These are phyloP conservation scores for Enteromius argenteus DNA, from an alignment of 2,797 vertebrate species.

Conservation along the genomic window DNA sequence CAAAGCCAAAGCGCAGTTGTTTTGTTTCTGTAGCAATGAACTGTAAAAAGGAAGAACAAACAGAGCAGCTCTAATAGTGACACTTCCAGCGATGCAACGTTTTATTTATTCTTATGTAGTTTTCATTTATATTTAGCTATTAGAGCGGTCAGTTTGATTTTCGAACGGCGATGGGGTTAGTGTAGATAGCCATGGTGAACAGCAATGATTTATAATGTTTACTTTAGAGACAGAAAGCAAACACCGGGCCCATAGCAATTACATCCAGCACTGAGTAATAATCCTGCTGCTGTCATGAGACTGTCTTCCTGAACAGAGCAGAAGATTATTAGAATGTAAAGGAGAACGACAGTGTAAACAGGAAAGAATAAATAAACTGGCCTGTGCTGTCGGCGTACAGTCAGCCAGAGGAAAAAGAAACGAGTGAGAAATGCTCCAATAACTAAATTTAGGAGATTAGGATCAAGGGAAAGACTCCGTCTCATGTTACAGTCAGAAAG, in stretches of 20 bases:
- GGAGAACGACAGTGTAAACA: slow-evolving; percentile 53
- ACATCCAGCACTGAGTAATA: slow-evolving; percentile 60
- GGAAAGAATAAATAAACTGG: slow-evolving; percentile 60
- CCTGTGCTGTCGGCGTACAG: slow-evolving; percentile 11
- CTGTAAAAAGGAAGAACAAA: neutral
- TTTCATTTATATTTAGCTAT: slow-evolving; percentile 48
- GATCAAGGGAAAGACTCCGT: slow-evolving; percentile 53
- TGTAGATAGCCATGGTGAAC: slow-evolving; percentile 32
- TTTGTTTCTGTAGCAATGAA: neutral
- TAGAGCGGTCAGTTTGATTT: slow-evolving; percentile 52
- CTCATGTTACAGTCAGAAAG: slow-evolving; percentile 54
- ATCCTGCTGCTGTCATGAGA: slow-evolving; percentile 58
- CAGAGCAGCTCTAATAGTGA: slow-evolving; percentile 4
- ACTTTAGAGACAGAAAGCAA: slow-evolving; percentile 55
- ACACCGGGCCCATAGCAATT: slow-evolving; percentile 56
- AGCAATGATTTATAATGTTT: slow-evolving; percentile 57
- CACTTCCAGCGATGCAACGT: neutral
- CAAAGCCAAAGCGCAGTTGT: slow-evolving; percentile 9
- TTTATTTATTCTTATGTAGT: slow-evolving; percentile 33
- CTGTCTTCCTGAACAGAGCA: slow-evolving; percentile 49
- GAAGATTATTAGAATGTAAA: slow-evolving; percentile 58
- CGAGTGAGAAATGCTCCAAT: slow-evolving; percentile 46
- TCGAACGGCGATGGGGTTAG: slow-evolving; percentile 13
- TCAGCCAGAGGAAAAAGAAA: slow-evolving; percentile 9
- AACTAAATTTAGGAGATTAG: slow-evolving; percentile 65